These are phyloP conservation scores for Arnoldichthys spilopterus DNA, from an alignment of 2,797 vertebrate species.

Conservation along the genomic window DNA sequence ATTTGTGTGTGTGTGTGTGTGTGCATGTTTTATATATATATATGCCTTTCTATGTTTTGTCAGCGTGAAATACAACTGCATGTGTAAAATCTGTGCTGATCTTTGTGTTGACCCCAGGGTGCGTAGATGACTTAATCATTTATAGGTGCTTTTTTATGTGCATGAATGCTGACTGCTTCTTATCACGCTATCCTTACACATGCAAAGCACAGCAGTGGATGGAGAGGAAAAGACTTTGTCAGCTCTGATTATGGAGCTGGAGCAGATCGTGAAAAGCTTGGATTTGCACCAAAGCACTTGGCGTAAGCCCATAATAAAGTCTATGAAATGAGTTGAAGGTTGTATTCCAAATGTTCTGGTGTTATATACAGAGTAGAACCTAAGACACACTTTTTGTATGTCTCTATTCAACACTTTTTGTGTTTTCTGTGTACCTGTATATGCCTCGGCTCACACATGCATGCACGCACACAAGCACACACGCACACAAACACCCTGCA, in stretches of 20 bases:
- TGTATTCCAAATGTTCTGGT: background rate
- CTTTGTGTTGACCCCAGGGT: slow-evolving; percentile 25
- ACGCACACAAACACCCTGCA: slow-evolving; percentile 19
- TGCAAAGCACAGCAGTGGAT: slow-evolving; percentile 34
- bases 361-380: background rate
- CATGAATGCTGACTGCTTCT: slow-evolving; percentile 30
- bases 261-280: slow-evolving; percentile 25
- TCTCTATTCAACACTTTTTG: background rate
- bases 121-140: slow-evolving; percentile 38
- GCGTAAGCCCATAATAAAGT: slow-evolving; percentile 21
- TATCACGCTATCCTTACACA: slow-evolving; percentile 24
- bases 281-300: slow-evolving; percentile 34
- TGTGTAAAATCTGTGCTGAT: slow-evolving; percentile 29
- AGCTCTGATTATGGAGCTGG: slow-evolving; percentile 29
- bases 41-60: background rate
- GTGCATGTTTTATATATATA: background rate
- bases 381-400: background rate
- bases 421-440: slow-evolving; percentile 21
- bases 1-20: slow-evolving; percentile 1
- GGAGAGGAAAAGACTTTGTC: slow-evolving; percentile 25
- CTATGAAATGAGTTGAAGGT: slow-evolving; percentile 7
- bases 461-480: slow-evolving; percentile 1
- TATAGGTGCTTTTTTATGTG: slow-evolving; percentile 37
- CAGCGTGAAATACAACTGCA: slow-evolving; percentile 18
- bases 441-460: background rate